phyloP scores from a whole-genome alignment of 2,888 invertebrate genomes.

The Xylota segnis region DNA sequence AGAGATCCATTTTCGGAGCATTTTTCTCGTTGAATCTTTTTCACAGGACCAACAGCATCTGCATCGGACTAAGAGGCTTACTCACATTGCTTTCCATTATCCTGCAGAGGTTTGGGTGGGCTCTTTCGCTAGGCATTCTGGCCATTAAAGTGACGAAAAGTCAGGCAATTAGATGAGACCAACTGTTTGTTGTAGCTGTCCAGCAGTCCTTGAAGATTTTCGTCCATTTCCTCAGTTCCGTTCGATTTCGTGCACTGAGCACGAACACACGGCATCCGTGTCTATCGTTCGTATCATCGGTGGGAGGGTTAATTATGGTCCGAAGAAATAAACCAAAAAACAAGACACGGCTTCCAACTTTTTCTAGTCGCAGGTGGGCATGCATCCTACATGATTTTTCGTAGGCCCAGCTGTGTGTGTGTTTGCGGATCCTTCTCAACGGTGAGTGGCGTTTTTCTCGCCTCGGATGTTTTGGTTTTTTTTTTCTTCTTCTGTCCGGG shows the following conservation, averaged over 20 bases:
- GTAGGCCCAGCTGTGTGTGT: slow-evolving; percentile 22
- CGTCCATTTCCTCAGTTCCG: not conserved
- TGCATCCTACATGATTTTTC: slow-evolving; percentile 41
- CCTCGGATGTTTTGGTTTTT: slow-evolving; percentile 21
- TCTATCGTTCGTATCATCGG: not conserved
- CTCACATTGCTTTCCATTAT: slow-evolving; percentile 1
- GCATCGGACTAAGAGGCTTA: slow-evolving; percentile 25
- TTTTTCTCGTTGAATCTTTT: slow-evolving; percentile 9
- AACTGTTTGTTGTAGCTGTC: slow-evolving; percentile 23
- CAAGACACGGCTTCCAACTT: not conserved
- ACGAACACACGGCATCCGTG: not conserved
- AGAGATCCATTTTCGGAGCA: slow-evolving; percentile 25
- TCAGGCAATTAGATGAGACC: slow-evolving; percentile 55
- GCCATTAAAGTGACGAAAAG: slow-evolving; percentile 50
- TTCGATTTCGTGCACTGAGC: not conserved
- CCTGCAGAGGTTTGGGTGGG: slow-evolving; percentile 2
- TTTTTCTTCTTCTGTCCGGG: not conserved
- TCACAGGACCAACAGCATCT: not conserved
- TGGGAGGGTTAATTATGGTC: slow-evolving; percentile 32
- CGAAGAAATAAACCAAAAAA: slow-evolving; percentile 17
- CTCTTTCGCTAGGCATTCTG: not conserved
- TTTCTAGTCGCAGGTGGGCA: slow-evolving; percentile 26
- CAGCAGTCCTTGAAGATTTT: slow-evolving; percentile 18
- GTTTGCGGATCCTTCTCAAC: not conserved
- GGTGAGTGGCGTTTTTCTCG: slow-evolving; percentile 28